Evolutionary conservation across 2,113 vertebrate species (phyloP), one percentile per base, ranked within the genome.

Genomic region (Tragulus kanchil): DNA sequence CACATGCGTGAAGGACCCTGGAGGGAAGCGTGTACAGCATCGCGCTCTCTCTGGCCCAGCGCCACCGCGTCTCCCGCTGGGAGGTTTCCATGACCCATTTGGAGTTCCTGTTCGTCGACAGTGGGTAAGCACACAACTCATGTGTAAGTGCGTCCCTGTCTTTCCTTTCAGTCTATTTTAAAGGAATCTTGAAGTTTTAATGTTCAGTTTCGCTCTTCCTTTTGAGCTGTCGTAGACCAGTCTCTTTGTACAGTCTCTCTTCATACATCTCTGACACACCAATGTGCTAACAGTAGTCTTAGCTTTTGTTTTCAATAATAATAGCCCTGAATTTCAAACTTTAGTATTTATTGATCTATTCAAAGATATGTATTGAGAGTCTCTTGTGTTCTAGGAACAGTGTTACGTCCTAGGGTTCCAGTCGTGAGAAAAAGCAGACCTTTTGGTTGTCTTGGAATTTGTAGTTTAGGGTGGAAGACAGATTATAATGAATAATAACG

Each of bases 61-160:
- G 99, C 45, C 99, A 99, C 97, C 97, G 1, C 19, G 98, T 99
- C 97, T 98, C 99, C 86, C 98, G 99, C 78, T 99, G 99, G 99
- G 99, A 99, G 97, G 99, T 99, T 93, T 99, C 99, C 97, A 99
- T 99, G 99, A 99, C 99, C 36, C 99, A 99, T 97, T 98, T 99
- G 82, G 99, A 99, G 98, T 99, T 99, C 97, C 99, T 99, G 52
- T 99, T 99, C 96, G 99, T 99, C 0, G 99, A 99, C 89, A 99
- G 99, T 93, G 99, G 99, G 99, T 99, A 98, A 98, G 99, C 96
- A 62, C 5, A 64, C 11, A 3, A 4, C 21, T 64, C 1, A 36
- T 36, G 0, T 67, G 48, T 11, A 52, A n/a, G 15, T 77, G 23
- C 12, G n/a, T 8, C 0, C 28, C 0, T 0, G 84, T 86, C 45